phyloP scores from a whole-genome alignment of 2,797 vertebrate genomes.

The Mionectes olivaceus region DNA sequence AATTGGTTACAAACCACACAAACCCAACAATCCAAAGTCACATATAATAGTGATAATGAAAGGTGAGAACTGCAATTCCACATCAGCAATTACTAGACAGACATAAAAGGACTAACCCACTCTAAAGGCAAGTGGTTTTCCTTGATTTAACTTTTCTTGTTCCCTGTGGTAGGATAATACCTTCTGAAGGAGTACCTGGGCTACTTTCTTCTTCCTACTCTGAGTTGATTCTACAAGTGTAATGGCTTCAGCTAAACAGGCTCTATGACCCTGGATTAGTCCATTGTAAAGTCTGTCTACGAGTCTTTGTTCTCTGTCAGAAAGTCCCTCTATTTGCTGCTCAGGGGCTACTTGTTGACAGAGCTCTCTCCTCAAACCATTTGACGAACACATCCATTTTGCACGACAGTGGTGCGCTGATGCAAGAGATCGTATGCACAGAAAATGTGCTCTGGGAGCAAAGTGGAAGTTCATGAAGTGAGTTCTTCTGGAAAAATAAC shows the following conservation, averaged over 20 bases:
- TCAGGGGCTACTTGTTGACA: slow-evolving; percentile 70
- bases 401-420: not conserved
- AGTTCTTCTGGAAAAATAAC: slow-evolving; percentile 17
- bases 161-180: slow-evolving; percentile 87
- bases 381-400: not conserved
- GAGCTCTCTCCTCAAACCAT: slow-evolving; percentile 55
- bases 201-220: slow-evolving; percentile 89
- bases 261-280: slow-evolving; percentile 87
- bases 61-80: not conserved
- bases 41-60: not conserved
- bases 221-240: slow-evolving; percentile 95
- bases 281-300: slow-evolving; percentile 86
- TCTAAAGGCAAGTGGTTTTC: slow-evolving; percentile 93
- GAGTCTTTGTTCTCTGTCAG: slow-evolving; percentile 84
- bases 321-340: slow-evolving; percentile 77
- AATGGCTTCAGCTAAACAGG: slow-evolving; percentile 93
- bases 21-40: not conserved
- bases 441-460: not conserved
- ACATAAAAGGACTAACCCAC: slow-evolving; percentile 87
- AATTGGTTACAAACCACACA: not conserved
- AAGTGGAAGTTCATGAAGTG: not conserved
- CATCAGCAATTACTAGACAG: slow-evolving; percentile 23
- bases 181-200: slow-evolving; percentile 93
- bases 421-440: fast-evolving
- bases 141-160: slow-evolving; percentile 85